Base-by-base conservation (phyloP, 2,797 vertebrate genomes). In the Gobionotothen gibberifrons region DNA sequence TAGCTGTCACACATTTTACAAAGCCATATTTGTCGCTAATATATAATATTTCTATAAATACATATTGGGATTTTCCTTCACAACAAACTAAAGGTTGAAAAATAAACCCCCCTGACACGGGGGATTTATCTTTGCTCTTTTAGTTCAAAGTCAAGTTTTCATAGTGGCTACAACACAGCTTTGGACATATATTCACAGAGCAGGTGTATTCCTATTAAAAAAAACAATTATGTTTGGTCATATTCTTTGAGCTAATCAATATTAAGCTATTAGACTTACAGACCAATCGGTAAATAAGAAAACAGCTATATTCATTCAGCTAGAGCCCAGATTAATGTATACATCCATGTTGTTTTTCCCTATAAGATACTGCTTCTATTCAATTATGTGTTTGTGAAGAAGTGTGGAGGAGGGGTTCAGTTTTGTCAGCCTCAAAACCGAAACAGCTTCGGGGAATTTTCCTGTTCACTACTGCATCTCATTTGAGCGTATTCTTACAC, bases 401-500 rank as follows among this genome's bases (percentile, higher is more conserved):
- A 26, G 26, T 26, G 26, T 26, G 26, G 26, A 26, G 26, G 26
- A 26, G 26, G 26, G 26, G 26, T 26, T 26, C 26, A 5, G 26
- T 26, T 26, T 26, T 26, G 26, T 26, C 26, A 26, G 26, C 26
- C 26, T 26, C 26, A 26, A 26, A 40, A 64, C 22, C 51, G 62
- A 66, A 82, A 66, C 57, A 57, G 46, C 78, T 78, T 56, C 62
- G 62, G 85, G 69, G 52, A 69, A n/a, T 40, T 26, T 39, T 73
- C 26, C 17, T 64, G n/a, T 61, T 74, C 71, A 78, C 58, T 69
- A 66, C 54, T 57, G 22, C 44, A 54, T 66, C 68, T 75, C 62
- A 32, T 55, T 58, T 55, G 42, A 26, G 69, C 77, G 67, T 63
- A 81, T 78, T 85, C 74, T 75, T 58, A 52, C 82, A 88, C 87